A percentile compares a stretch with the other conserved stretches of the same genome.
Conservation (phyloP, 2,797 vertebrate genomes). For the Astyanax mexicanus region DNA sequence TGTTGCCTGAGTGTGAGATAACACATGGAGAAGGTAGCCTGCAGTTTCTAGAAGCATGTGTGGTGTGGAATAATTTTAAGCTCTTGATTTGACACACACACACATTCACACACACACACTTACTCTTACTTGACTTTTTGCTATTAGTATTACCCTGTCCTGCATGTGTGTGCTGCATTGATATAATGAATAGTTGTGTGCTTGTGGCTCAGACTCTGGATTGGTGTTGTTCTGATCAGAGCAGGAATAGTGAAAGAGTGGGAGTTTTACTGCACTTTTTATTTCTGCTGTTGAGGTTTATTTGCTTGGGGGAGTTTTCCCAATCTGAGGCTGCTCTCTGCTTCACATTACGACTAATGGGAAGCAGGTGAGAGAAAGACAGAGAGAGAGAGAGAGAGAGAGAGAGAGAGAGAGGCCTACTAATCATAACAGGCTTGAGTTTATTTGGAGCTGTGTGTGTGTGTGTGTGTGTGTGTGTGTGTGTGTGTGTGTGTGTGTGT, state of each 20-base stretch:
- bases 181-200: neutral
- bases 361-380: slow-evolving; percentile 56
- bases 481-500: neutral
- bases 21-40: slow-evolving; percentile 27
- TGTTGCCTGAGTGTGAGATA: slow-evolving; percentile 35
- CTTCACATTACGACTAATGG: slow-evolving; percentile 57
- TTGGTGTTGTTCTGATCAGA: slow-evolving; percentile 31
- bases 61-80: neutral
- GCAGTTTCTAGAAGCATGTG: slow-evolving; percentile 27
- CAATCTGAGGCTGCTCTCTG: slow-evolving; percentile 40
- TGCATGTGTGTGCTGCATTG: neutral
- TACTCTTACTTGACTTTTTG: neutral
- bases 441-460: slow-evolving; percentile 38
- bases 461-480: neutral
- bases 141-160: neutral
- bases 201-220: slow-evolving; percentile 10
- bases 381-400: neutral
- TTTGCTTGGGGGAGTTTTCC: slow-evolving; percentile 40
- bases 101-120: slow-evolving; percentile 1
- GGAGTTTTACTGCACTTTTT: slow-evolving; percentile 23
- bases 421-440: slow-evolving; percentile 47
- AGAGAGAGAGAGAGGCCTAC: neutral
- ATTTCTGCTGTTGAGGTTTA: slow-evolving; percentile 48
- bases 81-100: neutral
- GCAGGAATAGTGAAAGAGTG: slow-evolving; percentile 15